phyloP scores from a whole-genome alignment of 2,888 invertebrate species.

The Platynereis dumerilii region DNA sequence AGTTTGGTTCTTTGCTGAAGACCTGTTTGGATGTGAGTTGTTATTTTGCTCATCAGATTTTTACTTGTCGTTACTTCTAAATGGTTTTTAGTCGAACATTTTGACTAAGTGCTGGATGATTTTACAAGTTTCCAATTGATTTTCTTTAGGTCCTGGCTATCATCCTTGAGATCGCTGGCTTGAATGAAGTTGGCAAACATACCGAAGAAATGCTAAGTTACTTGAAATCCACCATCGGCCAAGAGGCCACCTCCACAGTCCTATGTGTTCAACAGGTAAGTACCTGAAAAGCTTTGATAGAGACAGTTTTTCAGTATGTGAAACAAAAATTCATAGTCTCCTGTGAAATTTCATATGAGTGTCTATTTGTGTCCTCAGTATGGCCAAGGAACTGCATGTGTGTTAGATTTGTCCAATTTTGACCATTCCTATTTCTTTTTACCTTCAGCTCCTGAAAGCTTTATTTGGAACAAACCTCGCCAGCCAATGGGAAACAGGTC shows the following conservation, averaged over 20 bases:
- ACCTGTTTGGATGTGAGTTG: conserved; percentile 56
- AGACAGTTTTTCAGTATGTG: too few species aligned
- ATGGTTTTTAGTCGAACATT: too few species aligned
- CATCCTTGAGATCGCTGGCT: conserved; percentile 58
- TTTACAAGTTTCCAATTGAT: too few species aligned
- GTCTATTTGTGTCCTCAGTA: too few species aligned
- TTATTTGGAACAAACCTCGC: conserved; percentile 78
- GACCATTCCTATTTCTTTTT: not conserved
- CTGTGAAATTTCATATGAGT: too few species aligned
- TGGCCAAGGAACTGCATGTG: too few species aligned
- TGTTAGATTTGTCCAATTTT: too few species aligned
- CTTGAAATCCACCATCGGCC: conserved; percentile 73
- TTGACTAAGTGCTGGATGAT: too few species aligned
- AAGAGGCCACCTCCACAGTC: conserved; percentile 76
- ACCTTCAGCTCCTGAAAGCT: conserved; percentile 69
- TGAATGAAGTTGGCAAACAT: conserved; percentile 74
- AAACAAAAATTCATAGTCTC: too few species aligned
- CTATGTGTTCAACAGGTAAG: conserved; percentile 78
- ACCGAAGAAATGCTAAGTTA: conserved; percentile 83
- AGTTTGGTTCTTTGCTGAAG: conserved; percentile 56
- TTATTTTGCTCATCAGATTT: too few species aligned
- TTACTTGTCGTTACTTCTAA: too few species aligned
- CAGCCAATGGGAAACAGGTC: conserved; percentile 57
- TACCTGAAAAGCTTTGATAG: too few species aligned
- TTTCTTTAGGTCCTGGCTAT: conserved; percentile 72